Conservation (phyloP, 2,797 vertebrate species). For the Brotula barbata region DNA sequence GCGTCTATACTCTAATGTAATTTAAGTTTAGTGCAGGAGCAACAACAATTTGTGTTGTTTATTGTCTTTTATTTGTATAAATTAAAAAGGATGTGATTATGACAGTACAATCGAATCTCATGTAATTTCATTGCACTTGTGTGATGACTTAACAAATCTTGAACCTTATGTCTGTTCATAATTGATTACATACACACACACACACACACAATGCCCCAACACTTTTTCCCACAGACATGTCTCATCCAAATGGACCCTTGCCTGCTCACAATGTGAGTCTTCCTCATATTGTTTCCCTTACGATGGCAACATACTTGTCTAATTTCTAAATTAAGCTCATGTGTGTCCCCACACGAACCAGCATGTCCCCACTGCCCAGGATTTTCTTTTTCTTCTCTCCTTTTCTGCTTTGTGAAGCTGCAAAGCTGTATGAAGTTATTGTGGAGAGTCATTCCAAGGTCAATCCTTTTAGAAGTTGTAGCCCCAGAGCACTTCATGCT, state of each 20-base stretch:
- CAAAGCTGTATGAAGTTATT: constrained; percentile 7
- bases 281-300: not conserved
- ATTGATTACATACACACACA: no score
- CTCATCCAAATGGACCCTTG: constrained; percentile 7
- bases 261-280: no score
- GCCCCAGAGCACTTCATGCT: constrained; percentile 4
- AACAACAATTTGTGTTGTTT: no score
- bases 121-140: no score
- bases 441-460: constrained; percentile 44
- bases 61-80: no score
- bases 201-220: no score
- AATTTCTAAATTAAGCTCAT: constrained; percentile 11
- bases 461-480: constrained; percentile 42
- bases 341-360: not conserved
- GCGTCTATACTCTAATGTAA: no score
- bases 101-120: no score
- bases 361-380: not conserved
- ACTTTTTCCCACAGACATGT: not conserved
- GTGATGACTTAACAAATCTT: not conserved
- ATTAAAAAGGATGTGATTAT: no score
- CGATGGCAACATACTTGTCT: constrained; percentile 18
- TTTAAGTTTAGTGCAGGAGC: no score
- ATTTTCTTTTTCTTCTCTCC: not conserved
- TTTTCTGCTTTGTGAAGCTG: constrained; percentile 18
- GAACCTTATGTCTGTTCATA: no score